Evolutionary conservation across 2,797 vertebrate species (phyloP).

Genomic region (Sebastes kiyomatsui): DNA sequence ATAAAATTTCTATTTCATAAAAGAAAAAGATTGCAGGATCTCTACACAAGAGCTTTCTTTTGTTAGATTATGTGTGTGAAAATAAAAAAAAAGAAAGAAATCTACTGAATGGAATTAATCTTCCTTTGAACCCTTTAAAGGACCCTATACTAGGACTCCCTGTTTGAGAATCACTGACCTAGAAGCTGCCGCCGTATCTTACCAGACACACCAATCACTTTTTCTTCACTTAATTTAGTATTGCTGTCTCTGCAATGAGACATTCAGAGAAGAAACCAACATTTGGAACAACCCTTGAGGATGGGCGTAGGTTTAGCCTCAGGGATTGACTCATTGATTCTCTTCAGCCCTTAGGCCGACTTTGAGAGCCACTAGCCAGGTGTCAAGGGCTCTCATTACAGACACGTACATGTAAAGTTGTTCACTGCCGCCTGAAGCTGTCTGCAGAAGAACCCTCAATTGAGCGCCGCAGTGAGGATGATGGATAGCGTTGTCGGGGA

Average conservation of each 20-base stretch:
- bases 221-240: conserved; percentile 42
- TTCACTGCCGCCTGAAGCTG: conserved; percentile 63
- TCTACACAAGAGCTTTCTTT: background rate
- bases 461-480: conserved; percentile 68
- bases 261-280: conserved; percentile 27
- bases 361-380: conserved; percentile 68
- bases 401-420: conserved; percentile 72
- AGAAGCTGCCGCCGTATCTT: background rate
- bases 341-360: conserved; percentile 58
- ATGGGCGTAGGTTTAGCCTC: conserved; percentile 49
- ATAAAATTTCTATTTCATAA: background rate
- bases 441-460: conserved; percentile 69
- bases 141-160: background rate
- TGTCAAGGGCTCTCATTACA: conserved; percentile 79
- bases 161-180: background rate
- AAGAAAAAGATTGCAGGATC: background rate
- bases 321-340: conserved; percentile 73
- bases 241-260: conserved; percentile 28
- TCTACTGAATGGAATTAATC: background rate
- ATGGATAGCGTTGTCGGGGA: conserved; percentile 78
- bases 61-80: background rate
- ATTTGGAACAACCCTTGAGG: conserved; percentile 44
- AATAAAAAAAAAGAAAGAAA: background rate
- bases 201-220: conserved; percentile 17
- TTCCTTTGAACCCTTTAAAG: background rate